Conservation (phyloP, 2,113 vertebrate genomes). For the Smithornis capensis region DNA sequence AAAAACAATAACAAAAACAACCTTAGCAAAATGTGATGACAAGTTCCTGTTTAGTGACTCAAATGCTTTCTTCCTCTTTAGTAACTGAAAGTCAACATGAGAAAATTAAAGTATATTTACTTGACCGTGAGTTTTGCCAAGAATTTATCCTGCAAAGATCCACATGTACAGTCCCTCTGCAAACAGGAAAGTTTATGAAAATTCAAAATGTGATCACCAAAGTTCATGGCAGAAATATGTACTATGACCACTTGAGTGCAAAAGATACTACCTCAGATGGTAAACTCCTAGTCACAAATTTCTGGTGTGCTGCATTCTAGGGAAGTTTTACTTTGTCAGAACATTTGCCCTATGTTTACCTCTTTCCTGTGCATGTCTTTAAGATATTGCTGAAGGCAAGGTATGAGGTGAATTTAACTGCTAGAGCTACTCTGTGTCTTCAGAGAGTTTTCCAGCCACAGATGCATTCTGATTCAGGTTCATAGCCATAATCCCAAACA, state of each 20-base stretch:
- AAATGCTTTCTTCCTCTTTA: not conserved
- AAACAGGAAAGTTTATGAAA: not conserved
- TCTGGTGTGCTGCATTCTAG: fast-evolving
- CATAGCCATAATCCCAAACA: not conserved
- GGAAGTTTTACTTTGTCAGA: not conserved
- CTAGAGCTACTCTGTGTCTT: not conserved
- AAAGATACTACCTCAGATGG: not conserved
- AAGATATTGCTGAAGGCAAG: not conserved
- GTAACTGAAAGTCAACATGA: not conserved
- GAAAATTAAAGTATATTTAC: not conserved
- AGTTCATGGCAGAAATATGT: not conserved
- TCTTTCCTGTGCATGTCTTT: not conserved
- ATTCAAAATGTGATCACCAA: not conserved
- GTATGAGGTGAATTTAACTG: not conserved
- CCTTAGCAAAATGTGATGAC: not conserved
- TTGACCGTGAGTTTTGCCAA: not conserved
- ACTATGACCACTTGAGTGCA: not conserved
- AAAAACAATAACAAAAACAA: not conserved
- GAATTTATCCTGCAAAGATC: not conserved
- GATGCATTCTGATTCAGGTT: not conserved
- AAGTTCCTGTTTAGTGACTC: not conserved
- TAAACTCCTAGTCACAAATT: not conserved
- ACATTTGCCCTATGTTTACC: not conserved
- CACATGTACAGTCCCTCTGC: not conserved
- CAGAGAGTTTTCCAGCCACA: not conserved